These are phyloP conservation scores for Falco punctatus DNA, from an alignment of 2,113 vertebrate species.

Conservation along the genomic window DNA sequence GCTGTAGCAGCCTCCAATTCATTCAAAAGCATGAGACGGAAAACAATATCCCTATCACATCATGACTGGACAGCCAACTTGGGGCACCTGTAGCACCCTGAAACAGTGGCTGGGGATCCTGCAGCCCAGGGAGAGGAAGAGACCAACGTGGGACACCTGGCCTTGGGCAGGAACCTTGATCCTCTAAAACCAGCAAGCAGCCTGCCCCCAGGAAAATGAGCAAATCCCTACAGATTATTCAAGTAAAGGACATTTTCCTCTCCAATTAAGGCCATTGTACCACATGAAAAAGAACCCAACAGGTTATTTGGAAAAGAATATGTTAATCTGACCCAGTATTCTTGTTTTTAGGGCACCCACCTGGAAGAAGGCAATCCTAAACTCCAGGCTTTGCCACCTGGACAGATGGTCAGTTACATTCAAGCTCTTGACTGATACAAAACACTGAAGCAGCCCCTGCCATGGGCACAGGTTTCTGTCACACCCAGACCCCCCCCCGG, in stretches of 20 bases:
- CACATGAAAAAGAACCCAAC: neutral
- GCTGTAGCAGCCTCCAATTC: neutral
- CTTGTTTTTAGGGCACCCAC: neutral
- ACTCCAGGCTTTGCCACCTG: neutral
- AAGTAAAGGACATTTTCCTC: neutral
- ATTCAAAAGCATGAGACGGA: neutral
- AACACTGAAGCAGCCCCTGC: neutral
- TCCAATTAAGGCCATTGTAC: neutral
- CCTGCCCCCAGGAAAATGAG: neutral
- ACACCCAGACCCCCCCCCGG: fast-evolving
- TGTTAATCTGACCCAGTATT: neutral
- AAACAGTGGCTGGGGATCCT: neutral
- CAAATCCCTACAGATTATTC: neutral
- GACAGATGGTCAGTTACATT: neutral
- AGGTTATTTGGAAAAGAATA: neutral
- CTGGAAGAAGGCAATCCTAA: neutral
- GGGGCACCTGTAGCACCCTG: fast-evolving
- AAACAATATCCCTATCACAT: neutral
- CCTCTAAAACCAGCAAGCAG: neutral
- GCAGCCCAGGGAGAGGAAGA: neutral
- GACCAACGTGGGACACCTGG: fast-evolving
- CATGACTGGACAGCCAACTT: neutral
- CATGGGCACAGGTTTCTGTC: neutral
- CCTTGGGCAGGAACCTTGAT: neutral
- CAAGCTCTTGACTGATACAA: neutral